Evolutionary conservation across 2,888 invertebrate genomes (phyloP), one percentile per base, ranked within the genome.

Genomic region (Taphrorychus bicolor): DNA sequence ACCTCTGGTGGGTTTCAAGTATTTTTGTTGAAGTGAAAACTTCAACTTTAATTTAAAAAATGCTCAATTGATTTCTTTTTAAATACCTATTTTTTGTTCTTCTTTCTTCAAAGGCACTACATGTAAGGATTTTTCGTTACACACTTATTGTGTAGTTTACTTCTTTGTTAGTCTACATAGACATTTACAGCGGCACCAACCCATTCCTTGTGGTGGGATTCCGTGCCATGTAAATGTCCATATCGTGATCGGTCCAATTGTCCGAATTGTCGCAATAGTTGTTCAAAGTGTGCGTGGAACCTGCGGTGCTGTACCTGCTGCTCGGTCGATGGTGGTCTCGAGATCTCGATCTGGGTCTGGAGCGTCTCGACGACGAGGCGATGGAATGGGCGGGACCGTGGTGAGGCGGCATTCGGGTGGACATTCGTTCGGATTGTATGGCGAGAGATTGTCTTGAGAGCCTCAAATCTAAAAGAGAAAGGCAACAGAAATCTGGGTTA

Each of bases 181-280:
- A 3, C 14, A 14, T 14, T 19, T 52, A 93, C 85, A 93, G 89
- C 72, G 93, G 94, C 80, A 93, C 93, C 78, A 94, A 84, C 72
- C 93, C 93, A 79, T 92, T 91, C 77, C 93, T 87, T 64, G 93
- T 90, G 54, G 93, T 94, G 70, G 94, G 93, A 84, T 95, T 95
- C 78, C 95, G 88, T 67, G 95, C 92, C 91, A 95, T 94, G 83
- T 96, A 95, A 78, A 95, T 95, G 77, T 95, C 95, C 92, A 95
- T 94, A 80, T 95, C 95, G 82, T 95, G 95, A 83, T 95, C 95
- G 75, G 95, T 95, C 95, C 95, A 96, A 81, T 94, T 93, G 81
- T 94, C 94, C 81, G 94, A 93, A 80, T 94, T 94, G 80, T 94
- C 94, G 81, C 93, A 93, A 82, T 93, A 94, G 81, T 93, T 89